phyloP scores from a whole-genome alignment of 2,113 vertebrate genomes.

The Plecturocebus donacophilus region DNA sequence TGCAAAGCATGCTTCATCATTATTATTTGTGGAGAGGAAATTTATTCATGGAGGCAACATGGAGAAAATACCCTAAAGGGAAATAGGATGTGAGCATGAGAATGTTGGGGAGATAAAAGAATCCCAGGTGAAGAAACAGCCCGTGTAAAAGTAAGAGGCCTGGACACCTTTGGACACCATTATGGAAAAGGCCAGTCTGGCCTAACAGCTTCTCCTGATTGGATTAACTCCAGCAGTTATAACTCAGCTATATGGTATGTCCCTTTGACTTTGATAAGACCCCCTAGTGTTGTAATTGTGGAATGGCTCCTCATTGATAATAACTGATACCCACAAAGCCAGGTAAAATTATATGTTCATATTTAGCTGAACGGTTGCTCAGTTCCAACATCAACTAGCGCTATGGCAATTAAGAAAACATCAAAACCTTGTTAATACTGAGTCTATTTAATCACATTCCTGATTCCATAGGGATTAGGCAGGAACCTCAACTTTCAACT shows the following conservation, averaged over 20 bases:
- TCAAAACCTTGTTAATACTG: not conserved
- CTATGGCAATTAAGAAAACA: not conserved
- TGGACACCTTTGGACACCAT: too few relatives aligned
- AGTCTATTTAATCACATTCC: conserved; percentile 12
- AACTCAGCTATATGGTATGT: not conserved
- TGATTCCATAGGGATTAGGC: not conserved
- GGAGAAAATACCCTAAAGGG: not conserved
- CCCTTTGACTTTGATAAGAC: not conserved
- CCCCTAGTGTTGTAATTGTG: too few relatives aligned
- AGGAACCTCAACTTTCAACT: not conserved
- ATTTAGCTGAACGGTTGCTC: not conserved
- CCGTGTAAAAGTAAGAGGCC: not conserved
- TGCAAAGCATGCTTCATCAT: not conserved
- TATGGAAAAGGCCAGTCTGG: not conserved
- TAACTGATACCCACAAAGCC: not conserved
- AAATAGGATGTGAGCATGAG: not conserved
- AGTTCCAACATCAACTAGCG: not conserved
- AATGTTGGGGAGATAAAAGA: not conserved
- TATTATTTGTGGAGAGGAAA: not conserved
- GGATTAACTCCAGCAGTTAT: not conserved
- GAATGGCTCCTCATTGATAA: not conserved
- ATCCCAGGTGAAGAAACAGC: not conserved
- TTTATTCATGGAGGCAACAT: not conserved
- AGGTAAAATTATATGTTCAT: not conserved
- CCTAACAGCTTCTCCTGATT: not conserved